phyloP scores from a whole-genome alignment of 2,113 vertebrate species.

The Saguinus midas region DNA sequence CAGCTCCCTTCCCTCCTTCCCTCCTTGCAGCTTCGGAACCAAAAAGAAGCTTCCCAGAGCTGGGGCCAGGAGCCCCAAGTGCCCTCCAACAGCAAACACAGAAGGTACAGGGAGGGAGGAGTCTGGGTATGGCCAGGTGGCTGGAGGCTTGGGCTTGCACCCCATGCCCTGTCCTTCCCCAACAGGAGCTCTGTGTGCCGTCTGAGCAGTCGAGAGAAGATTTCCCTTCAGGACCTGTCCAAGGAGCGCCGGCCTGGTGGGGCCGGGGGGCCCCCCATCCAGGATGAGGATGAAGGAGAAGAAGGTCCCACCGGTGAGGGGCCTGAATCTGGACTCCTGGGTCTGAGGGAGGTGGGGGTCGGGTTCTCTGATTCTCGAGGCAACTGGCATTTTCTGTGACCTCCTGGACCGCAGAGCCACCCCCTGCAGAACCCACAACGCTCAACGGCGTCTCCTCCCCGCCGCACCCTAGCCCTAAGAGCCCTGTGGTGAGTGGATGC shows the following conservation, averaged over 20 bases:
- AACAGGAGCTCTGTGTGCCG: constrained; percentile 91
- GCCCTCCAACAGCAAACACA: constrained; percentile 72
- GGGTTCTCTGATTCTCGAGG: not conserved
- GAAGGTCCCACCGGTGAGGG: constrained; percentile 80
- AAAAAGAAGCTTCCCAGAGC: constrained; percentile 79
- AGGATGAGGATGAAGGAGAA: constrained; percentile 82
- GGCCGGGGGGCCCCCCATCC: constrained; percentile 64
- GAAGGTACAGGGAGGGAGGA: constrained; percentile 64
- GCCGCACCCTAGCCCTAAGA: not conserved
- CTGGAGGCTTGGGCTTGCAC: accelerated
- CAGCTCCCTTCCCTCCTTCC: not conserved
- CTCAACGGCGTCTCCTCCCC: constrained; percentile 73
- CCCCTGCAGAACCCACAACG: constrained; percentile 29
- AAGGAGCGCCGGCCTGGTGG: constrained; percentile 90
- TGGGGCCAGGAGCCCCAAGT: constrained; percentile 67
- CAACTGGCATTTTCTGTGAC: not conserved
- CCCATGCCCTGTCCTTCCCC: accelerated
- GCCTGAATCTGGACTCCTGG: not conserved
- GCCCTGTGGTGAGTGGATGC: not conserved
- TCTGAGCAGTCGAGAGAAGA: constrained; percentile 94
- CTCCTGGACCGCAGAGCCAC: not conserved
- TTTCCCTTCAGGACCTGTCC: constrained; percentile 92
- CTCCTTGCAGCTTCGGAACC: constrained; percentile 77
- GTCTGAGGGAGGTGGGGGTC: not conserved
- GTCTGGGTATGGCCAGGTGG: accelerated